phyloP scores from a whole-genome alignment of 2,888 invertebrate genomes.

The Rotaria socialis region DNA sequence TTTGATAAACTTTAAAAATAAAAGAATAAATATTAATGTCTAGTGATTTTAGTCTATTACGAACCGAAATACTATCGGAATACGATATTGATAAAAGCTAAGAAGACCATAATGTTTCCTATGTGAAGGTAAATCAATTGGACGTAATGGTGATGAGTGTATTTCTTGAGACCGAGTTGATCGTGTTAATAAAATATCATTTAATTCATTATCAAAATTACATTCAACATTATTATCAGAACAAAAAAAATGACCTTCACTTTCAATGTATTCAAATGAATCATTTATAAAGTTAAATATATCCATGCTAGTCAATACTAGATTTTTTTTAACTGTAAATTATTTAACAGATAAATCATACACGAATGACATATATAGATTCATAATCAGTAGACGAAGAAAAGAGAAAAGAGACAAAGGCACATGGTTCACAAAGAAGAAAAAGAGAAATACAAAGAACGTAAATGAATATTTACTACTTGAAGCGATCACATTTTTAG shows the following conservation, averaged over 20 bases:
- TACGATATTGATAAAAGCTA: neutral
- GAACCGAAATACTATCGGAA: neutral
- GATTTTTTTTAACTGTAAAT: neutral
- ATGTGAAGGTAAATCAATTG: slow-evolving; percentile 17
- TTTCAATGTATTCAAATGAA: neutral
- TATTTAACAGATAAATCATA: neutral
- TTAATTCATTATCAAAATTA: neutral
- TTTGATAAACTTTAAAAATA: neutral
- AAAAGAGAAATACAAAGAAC: neutral
- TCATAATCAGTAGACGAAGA: neutral
- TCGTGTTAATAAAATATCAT: neutral
- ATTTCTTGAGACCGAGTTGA: neutral
- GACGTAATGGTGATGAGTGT: neutral
- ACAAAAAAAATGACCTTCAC: neutral
- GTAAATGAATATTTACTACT: neutral
- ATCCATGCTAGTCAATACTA: neutral
- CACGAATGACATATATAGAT: neutral
- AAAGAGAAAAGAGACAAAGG: neutral
- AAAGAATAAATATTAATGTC: no score
- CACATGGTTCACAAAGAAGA: neutral
- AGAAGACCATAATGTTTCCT: slow-evolving; percentile 11
- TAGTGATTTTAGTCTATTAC: neutral
- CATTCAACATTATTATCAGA: neutral
- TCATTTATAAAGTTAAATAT: neutral
- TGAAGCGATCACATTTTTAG: neutral